Evolutionary conservation across 2,888 invertebrate genomes (phyloP).

Genomic region (Anoplius nigerrimus): DNA sequence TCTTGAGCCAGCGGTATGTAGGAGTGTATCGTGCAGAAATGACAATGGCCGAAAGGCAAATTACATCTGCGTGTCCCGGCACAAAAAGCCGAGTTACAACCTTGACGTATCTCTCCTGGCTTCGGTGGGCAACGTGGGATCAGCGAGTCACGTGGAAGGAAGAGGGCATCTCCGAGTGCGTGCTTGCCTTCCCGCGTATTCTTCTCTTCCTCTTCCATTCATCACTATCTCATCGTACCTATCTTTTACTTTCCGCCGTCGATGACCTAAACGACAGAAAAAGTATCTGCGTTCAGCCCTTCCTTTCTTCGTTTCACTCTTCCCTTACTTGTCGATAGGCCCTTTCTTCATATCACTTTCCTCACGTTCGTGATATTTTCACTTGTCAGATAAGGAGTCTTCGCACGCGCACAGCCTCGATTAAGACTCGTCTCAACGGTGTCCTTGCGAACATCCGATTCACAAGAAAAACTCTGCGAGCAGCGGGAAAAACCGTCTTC

Average conservation of each 20-base stretch:
- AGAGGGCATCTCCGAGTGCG: neutral
- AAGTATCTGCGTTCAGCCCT: neutral
- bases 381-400: neutral
- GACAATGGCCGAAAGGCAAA: constrained; percentile 59
- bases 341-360: constrained; percentile 1
- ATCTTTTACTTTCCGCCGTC: neutral
- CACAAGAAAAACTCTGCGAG: constrained; percentile 33
- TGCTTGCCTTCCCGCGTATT: neutral
- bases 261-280: too few species aligned
- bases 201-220: neutral
- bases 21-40: constrained; percentile 47
- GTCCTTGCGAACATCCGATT: constrained; percentile 26
- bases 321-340: neutral
- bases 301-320: neutral
- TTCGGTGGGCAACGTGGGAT: constrained; percentile 47
- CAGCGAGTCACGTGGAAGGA: constrained; percentile 34
- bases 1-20: neutral
- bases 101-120: constrained; percentile 42
- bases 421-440: neutral
- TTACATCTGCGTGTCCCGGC: constrained; percentile 52
- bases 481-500: constrained; percentile 37
- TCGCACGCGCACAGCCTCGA: too few species aligned
- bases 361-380: neutral
- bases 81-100: constrained; percentile 42
- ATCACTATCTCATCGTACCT: neutral